phyloP scores from a whole-genome alignment of 2,797 vertebrate species.

The Macropodus opercularis region DNA sequence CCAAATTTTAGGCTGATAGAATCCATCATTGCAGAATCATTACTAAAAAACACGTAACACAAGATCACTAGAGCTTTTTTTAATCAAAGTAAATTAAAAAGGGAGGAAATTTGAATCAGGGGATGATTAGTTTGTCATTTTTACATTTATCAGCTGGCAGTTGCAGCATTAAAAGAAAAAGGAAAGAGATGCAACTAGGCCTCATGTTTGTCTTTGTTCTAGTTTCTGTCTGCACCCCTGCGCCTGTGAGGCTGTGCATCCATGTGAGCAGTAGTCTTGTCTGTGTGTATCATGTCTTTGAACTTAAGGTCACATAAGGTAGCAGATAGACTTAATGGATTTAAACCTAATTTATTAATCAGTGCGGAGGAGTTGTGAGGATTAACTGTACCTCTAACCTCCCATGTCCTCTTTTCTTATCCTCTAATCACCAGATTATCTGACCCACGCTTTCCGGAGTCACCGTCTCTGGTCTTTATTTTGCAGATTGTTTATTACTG shows the following conservation, averaged over 20 bases:
- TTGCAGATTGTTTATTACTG: constrained; percentile 8
- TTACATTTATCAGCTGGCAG: no score
- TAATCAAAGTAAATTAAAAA: no score
- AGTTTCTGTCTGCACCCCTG: no score
- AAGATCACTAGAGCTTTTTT: no score
- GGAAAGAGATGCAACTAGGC: no score
- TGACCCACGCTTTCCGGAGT: constrained; percentile 35
- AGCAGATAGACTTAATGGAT: constrained; percentile 46
- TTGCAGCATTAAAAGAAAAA: no score
- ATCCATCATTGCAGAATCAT: no score
- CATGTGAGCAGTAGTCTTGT: neutral
- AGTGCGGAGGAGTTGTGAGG: constrained; percentile 10
- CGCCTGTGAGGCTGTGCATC: neutral
- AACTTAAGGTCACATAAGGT: constrained; percentile 21
- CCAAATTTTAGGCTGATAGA: no score
- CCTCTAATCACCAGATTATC: constrained; percentile 61
- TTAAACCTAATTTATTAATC: constrained; percentile 60
- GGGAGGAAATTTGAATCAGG: no score
- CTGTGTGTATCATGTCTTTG: neutral
- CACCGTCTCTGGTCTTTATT: constrained; percentile 18
- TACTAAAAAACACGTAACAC: no score
- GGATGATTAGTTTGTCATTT: no score
- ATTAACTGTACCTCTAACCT: constrained; percentile 27
- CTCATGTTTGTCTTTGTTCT: no score
- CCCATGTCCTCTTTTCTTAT: constrained; percentile 30